Evolutionary conservation across 2,888 invertebrate species (phyloP).

Genomic region (Halictus ligatus): DNA sequence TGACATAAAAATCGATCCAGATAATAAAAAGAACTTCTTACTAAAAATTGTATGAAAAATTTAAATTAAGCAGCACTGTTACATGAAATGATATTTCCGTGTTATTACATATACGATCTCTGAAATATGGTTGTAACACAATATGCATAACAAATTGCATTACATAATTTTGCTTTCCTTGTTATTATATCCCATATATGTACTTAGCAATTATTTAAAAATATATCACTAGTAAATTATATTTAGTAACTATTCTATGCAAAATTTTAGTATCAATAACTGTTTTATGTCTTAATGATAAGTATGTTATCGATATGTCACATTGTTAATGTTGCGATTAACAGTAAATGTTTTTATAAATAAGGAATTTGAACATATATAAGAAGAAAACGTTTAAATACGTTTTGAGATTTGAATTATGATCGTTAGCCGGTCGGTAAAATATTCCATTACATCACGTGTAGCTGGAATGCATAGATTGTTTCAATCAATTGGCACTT

Average conservation of each 20-base stretch:
- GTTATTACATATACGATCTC: background rate
- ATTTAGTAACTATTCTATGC: too few relatives aligned
- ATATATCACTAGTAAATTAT: too few relatives aligned
- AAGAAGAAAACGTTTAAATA: background rate
- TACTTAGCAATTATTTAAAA: too few relatives aligned
- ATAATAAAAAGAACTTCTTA: too few relatives aligned
- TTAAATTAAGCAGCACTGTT: background rate
- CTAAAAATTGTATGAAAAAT: background rate
- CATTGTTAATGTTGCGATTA: background rate
- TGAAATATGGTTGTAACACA: background rate
- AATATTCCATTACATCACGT: conserved; percentile 65
- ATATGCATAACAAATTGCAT: conserved; percentile 5
- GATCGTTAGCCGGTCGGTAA: conserved; percentile 50
- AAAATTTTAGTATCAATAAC: too few relatives aligned
- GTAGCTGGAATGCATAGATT: conserved; percentile 64
- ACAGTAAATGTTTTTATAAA: background rate
- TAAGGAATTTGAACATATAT: background rate
- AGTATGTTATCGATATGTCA: background rate
- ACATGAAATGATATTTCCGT: background rate
- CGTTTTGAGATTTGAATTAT: conserved; percentile 28
- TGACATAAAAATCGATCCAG: too few relatives aligned
- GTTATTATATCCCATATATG: background rate
- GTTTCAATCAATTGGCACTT: conserved; percentile 70
- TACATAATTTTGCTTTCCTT: background rate
- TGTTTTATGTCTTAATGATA: background rate